Evolutionary conservation across 2,797 vertebrate genomes (phyloP).

Genomic region (Catamblyrhynchus diadema): DNA sequence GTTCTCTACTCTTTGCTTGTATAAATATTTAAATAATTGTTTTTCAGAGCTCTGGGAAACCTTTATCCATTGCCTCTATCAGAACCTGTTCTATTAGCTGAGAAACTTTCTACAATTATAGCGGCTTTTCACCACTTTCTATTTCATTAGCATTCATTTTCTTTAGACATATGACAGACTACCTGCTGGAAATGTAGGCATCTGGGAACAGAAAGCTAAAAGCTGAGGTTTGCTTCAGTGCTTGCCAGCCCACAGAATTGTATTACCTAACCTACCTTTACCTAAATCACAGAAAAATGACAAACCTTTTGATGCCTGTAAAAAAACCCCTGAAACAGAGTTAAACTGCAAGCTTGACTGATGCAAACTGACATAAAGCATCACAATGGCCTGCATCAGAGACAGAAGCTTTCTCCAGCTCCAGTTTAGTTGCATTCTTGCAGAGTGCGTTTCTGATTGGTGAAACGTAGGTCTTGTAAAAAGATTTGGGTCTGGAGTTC

Average conservation of each 20-base stretch:
- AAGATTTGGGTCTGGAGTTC: constrained; percentile 36
- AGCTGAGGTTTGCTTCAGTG: constrained; percentile 64
- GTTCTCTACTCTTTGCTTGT: background rate
- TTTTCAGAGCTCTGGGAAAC: constrained; percentile 28
- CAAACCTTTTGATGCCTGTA: constrained; percentile 64
- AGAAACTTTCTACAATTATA: constrained; percentile 36
- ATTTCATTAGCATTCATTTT: constrained; percentile 68
- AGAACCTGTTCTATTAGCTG: constrained; percentile 38
- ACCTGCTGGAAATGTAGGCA: constrained; percentile 60
- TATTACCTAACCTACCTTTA: constrained; percentile 63
- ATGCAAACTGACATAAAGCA: constrained; percentile 59
- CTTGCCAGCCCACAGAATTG: constrained; percentile 58
- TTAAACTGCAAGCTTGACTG: constrained; percentile 62
- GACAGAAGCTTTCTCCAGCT: constrained; percentile 57
- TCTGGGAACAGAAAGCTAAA: constrained; percentile 63
- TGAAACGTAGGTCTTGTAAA: background rate
- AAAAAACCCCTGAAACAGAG: background rate
- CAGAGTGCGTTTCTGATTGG: background rate
- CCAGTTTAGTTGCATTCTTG: constrained; percentile 12
- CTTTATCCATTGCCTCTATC: background rate
- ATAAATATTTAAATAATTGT: constrained; percentile 50
- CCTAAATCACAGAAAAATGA: constrained; percentile 67
- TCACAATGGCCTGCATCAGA: constrained; percentile 38
- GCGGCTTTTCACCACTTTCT: constrained; percentile 48
- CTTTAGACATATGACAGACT: constrained; percentile 51